phyloP scores from a whole-genome alignment of 1,140 invertebrate genomes.

The Drosophila sp. region DNA sequence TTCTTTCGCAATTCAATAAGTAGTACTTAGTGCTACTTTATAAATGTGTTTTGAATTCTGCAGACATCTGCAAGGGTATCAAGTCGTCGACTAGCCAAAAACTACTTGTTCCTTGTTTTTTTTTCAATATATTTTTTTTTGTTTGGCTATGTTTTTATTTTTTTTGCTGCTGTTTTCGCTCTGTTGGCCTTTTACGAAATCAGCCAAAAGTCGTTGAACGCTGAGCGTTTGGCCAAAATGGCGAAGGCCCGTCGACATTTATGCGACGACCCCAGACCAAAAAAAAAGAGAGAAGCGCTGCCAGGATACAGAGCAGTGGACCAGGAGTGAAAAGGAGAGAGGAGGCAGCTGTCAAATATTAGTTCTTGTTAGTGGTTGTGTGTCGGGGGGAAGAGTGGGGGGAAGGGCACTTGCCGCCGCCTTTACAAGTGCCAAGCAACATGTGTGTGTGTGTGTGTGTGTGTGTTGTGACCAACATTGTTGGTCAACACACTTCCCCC shows the following conservation, averaged over 20 bases:
- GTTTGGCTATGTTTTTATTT: constrained; percentile 20
- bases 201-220: constrained; percentile 79
- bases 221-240: constrained; percentile 52
- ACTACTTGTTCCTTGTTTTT: constrained; percentile 14
- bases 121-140: no score
- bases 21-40: no score
- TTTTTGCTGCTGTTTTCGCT: constrained; percentile 44
- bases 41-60: no score
- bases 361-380: constrained; percentile 57
- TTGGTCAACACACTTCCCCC: constrained; percentile 59
- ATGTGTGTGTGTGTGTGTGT: constrained; percentile 41
- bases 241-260: constrained; percentile 51
- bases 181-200: constrained; percentile 76
- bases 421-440: background rate
- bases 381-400: no score
- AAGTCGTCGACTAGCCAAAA: no score
- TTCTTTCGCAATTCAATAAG: no score
- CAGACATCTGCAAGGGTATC: no score
- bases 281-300: constrained; percentile 1
- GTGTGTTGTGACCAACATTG: constrained; percentile 75
- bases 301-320: background rate
- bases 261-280: constrained; percentile 36
- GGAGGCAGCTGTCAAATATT: constrained; percentile 58
- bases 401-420: constrained; percentile 40
- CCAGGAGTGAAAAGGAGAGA: background rate